Conservation (phyloP, 2,888 invertebrate species). For the Polydrusus pterygomalis region DNA sequence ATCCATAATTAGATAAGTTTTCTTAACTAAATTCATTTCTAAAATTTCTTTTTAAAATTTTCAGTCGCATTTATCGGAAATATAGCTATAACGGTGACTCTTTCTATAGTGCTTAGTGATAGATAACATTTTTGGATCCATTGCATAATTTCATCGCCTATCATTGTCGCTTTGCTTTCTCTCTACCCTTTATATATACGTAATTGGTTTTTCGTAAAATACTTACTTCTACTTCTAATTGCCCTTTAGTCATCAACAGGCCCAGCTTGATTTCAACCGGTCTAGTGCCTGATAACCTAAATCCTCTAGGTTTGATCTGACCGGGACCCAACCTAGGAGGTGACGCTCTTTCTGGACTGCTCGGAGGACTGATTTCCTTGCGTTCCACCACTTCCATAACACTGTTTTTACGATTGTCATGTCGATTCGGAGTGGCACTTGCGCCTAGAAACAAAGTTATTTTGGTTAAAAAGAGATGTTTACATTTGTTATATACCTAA, state of each 20-base stretch:
- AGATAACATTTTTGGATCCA: too few relatives aligned
- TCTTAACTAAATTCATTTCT: too few relatives aligned
- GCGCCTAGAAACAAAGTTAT: constrained; percentile 58
- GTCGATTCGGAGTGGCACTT: constrained; percentile 68
- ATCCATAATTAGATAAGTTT: too few relatives aligned
- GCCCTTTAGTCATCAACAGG: constrained; percentile 92
- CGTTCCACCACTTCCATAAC: constrained; percentile 75
- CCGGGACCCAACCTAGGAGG: constrained; percentile 83
- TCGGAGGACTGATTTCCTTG: constrained; percentile 74
- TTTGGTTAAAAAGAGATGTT: not conserved
- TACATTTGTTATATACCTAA: too few relatives aligned
- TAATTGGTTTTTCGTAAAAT: not conserved
- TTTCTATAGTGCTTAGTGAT: too few relatives aligned
- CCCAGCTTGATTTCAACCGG: constrained; percentile 91
- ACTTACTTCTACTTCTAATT: constrained; percentile 86
- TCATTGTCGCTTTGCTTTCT: too few relatives aligned
- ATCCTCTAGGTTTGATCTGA: constrained; percentile 86
- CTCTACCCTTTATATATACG: too few relatives aligned
- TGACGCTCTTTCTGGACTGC: constrained; percentile 73
- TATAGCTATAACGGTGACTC: too few relatives aligned
- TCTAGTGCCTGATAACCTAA: constrained; percentile 79
- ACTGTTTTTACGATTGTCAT: constrained; percentile 75
- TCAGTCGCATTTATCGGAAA: too few relatives aligned
- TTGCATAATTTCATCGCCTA: too few relatives aligned
- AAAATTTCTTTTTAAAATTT: too few relatives aligned